Evolutionary conservation across 2,888 invertebrate species (phyloP), one percentile per base, ranked within the genome.

Genomic region (Dasypogon diadema): DNA sequence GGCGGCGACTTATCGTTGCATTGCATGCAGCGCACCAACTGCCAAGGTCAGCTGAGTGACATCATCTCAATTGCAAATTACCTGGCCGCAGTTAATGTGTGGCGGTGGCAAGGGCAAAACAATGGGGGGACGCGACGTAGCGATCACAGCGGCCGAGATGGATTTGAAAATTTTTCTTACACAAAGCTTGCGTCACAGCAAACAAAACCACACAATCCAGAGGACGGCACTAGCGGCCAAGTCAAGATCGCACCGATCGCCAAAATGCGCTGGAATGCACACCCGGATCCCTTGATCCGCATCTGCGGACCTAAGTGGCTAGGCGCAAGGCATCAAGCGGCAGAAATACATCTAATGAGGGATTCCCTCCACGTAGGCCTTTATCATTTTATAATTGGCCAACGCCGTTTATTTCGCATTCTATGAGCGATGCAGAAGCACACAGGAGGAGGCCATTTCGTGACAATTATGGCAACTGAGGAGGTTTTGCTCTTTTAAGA

Each of bases 11-110:
- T 24, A 6, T 60, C 22, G 74, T 77, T 77, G 77, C 75, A 77
- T 77, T 77, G 77, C 75, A 77, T 77, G 77, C 75, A 77, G 72
- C 72, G 46, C 48, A 46, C 73, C 56, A 68, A 18, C 16, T 65
- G 75, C 74, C 77, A 77, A 77, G 77, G 77, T 77, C 68, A 74
- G 48, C 30, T 22, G 42, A 74, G 65, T 75, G 75, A 75, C 77
- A 77, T 77, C 75, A 77, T 77, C 75, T 58, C 55, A 68, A 77
- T 77, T 75, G 74, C 75, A 75, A 75, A 77, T 75, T 77, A 77
- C 77, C 77, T 77, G 65, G n/a, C n/a, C n/a, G n/a, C n/a, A n/a
- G n/a, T n/a, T n/a, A n/a, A n/a, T 77, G 75, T 75, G 75, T 77
- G 63, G 65, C 22, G 6, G 65, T 26, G 12, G 65, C 24, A 12